Base-by-base conservation (phyloP, 2,888 invertebrate genomes). In the Patella pellucida region DNA sequence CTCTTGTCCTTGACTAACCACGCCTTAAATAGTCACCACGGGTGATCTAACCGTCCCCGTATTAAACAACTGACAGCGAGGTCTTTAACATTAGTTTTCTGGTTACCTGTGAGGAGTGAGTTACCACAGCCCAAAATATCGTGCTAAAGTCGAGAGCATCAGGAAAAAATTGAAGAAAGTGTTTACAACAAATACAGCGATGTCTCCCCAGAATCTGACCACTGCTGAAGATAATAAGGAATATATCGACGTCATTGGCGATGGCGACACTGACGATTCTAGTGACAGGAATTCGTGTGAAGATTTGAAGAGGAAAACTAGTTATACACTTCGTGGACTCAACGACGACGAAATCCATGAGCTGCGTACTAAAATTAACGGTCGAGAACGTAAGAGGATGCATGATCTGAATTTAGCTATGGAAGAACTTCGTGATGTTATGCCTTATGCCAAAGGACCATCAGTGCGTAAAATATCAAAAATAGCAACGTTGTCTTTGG, bases 311-410 rank as follows among this genome's bases (percentile, higher is more conserved):
- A 52, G 72, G 14, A 75, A 74, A 52, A 56, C 76, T 5, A 76
- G 73, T 51, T 76, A 74, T 68, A 52, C 73, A 83, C 92, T 94
- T 77, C 96, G 95, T 95, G 79, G 79, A 15, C 75, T 78, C 12
- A 75, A 72, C 27, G 41, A 67, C 3, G 80, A 78, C 2, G 83
- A 83, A 67, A 76, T 82, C 9, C 76, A 76, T 4, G 83, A 84
- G 7, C 56, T 84, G 50, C 76, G 87, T 15, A 75, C 83, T 7
- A 85, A 85, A 75, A 86, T 91, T 19, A 91, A 91, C 82, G 86
- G 87, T 50, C 82, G 91, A 54, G 91, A 91, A 79, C 81, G 91
- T 27, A 86, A 86, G 76, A 82, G 91, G 56, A 91, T 91, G 91
- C 91, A 91, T 80, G 91, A 91, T 77, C 82, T 91, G 54, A 91